Evolutionary conservation across 2,888 invertebrate species (phyloP).

Genomic region (Epinotia nisella): DNA sequence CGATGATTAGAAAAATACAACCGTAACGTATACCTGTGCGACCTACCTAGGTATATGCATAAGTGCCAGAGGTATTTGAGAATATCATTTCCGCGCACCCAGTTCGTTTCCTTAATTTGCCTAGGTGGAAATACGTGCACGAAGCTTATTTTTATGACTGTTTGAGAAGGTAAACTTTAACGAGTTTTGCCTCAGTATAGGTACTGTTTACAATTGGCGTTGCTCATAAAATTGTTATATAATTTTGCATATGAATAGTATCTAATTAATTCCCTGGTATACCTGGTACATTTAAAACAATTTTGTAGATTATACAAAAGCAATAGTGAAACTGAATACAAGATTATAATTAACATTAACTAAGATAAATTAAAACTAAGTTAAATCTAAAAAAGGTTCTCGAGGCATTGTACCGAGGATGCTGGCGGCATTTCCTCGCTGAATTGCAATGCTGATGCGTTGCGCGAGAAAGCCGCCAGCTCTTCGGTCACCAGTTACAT

Average conservation of each 20-base stretch:
- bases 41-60: neutral
- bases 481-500: too few relatives aligned
- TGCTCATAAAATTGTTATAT: slow-evolving; percentile 6
- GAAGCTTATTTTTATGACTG: slow-evolving; percentile 24
- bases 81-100: neutral
- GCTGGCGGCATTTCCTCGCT: too few relatives aligned
- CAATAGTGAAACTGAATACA: too few relatives aligned
- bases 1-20: neutral
- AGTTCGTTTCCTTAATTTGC: slow-evolving; percentile 27
- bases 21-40: neutral
- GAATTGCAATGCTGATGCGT: too few relatives aligned
- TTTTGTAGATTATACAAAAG: too few relatives aligned
- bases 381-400: too few relatives aligned
- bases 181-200: slow-evolving; percentile 7
- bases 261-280: neutral
- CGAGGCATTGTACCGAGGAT: too few relatives aligned
- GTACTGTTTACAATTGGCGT: slow-evolving; percentile 1
- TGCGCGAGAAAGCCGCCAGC: too few relatives aligned
- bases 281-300: neutral
- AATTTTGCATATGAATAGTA: neutral
- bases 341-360: too few relatives aligned
- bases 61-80: slow-evolving; percentile 2
- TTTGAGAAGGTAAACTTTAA: slow-evolving; percentile 31
- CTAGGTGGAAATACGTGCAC: slow-evolving; percentile 7
- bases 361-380: too few relatives aligned